Evolutionary conservation across 2,797 vertebrate genomes (phyloP), one percentile per base, ranked within the genome.

Genomic region (Steatocranus sp.): DNA sequence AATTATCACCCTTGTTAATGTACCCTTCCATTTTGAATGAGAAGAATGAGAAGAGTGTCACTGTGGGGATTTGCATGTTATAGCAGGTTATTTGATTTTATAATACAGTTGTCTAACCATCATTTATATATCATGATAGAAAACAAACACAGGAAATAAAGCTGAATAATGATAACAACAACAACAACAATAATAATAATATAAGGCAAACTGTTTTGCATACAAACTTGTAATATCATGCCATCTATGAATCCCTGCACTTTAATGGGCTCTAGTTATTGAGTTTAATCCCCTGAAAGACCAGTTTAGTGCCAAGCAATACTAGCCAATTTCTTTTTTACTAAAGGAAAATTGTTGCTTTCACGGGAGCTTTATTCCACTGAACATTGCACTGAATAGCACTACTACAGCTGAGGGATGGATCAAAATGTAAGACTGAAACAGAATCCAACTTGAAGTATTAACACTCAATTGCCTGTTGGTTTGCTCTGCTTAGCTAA

Each of bases 281-380:
- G 12, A 32, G 41, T 46, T 78, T 63, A 17, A 68, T 77, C 48
- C 36, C 20, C 12, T 11, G 11, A 56, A 82, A 80, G 12, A 66
- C 5, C 27, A n/a, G 12, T 81, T 78, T 66, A 85, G 49, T 63
- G 49, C 34, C 6, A 38, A 66, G 17, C 56, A 81, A 25, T 76
- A 49, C 80, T 41, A n/a, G 27, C 46, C 17, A 36, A 54, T 83
- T 51, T 86, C 3, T 38, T 73, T 86, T 83, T 85, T 77, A 81
- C 32, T n/a, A 20, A 56, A 14, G 77, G 61, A 14, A 75, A 53
- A 32, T 18, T 80, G 32, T 76, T 68, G 53, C 70, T 8, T 77
- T 83, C 8, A 46, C 36, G 5, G 54, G 32, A 51, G 63, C 54
- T 61, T 80, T 74, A 66, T 74, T 41, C 49, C 11, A 8, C 77